Percentiles rank a stretch among this genome's conserved stretches.
phyloP scores from a whole-genome alignment of 2,888 invertebrate species.

The Creontiades dilutus region DNA sequence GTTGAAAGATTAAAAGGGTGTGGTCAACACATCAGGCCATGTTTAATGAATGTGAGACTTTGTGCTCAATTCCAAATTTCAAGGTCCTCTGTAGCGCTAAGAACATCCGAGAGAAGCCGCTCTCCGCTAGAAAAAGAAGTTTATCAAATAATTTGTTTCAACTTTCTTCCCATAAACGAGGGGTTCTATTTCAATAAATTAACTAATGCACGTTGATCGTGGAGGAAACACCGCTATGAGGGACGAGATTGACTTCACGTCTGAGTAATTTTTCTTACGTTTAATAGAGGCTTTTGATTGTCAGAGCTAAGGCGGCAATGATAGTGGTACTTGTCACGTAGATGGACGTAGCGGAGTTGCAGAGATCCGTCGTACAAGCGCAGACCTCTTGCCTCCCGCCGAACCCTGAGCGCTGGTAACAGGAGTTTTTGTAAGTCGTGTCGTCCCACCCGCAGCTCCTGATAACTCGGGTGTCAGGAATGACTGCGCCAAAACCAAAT shows the following conservation, averaged over 20 bases:
- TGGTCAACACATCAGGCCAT: not conserved
- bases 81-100: conserved; percentile 59
- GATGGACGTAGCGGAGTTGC: conserved; percentile 81
- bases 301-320: conserved; percentile 48
- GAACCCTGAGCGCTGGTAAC: conserved; percentile 93
- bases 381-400: conserved; percentile 94
- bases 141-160: not conserved
- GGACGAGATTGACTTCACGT: not conserved
- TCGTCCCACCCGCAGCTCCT: conserved; percentile 90
- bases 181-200: not conserved
- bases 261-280: not conserved
- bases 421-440: conserved; percentile 85
- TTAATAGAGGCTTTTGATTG: conserved; percentile 42
- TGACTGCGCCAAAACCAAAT: conserved; percentile 72
- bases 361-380: conserved; percentile 88
- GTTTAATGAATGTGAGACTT: not conserved
- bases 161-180: not conserved
- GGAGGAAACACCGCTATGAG: not conserved
- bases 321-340: not conserved
- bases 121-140: not conserved
- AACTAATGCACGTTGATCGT: not conserved
- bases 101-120: not conserved
- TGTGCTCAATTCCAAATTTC: not conserved
- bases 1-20: not conserved
- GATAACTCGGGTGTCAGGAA: conserved; percentile 82